Evolutionary conservation across 2,797 vertebrate genomes (phyloP), one percentile per base, ranked within the genome.

Genomic region (Chelon auratus): DNA sequence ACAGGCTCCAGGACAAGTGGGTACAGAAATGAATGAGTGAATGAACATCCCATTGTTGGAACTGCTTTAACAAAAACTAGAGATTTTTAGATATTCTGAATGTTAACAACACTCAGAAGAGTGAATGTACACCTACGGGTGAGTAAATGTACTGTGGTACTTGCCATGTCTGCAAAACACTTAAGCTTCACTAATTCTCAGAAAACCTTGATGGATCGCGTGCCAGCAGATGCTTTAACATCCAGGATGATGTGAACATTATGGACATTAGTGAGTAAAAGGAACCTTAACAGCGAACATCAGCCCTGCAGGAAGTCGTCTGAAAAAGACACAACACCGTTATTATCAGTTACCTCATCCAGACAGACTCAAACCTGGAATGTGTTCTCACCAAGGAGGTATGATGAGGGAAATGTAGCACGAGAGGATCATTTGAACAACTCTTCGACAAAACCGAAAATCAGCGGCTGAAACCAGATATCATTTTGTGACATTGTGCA

Each of bases 311-410:
- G 56, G 33, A 72, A 57, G 53, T 33, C 30, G 50, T 33, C 30
- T 60, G 15, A 4, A 14, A 43, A 77, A 72, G 24, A 75, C 14
- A 17, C 36, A 62, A 55, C 26, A 61, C 12, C 11, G 9, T 60
- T 48, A 67, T 75, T 33, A 74, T 77, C 45, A 58, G n/a, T 59
- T 62, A n/a, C 15, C 58, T 40, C 43, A 72, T 54, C 50, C 42
- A 51, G 59, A 62, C 66, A 40, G 53, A 14, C 12, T 67, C 45
- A 63, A 42, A 63, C 68, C 9, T 51, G 47, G 64, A 75, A 66
- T 40, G 40, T 47, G 22, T 24, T 7, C 17, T 73, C 36, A 6
- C 56, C 24, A 57, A 22, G 33, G 52, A 20, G 6, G 30, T 50
- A 42, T 15, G 36, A 75, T 48, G 61, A 65, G 37, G 65, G 42